Conservation (phyloP, 1,140 invertebrate species). For the Oreohelix idahoensis region DNA sequence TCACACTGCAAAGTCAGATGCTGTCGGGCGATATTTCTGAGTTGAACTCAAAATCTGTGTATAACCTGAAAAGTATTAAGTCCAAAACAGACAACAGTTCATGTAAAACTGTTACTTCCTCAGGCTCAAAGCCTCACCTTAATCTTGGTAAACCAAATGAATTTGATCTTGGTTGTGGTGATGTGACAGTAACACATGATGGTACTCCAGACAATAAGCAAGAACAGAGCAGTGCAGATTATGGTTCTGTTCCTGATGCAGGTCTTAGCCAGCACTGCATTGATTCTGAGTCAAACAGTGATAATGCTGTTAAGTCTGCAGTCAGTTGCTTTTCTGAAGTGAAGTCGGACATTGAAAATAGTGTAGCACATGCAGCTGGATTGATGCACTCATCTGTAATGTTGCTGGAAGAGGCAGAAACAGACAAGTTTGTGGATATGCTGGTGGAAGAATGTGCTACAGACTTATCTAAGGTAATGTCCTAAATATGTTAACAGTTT, state of each 20-base stretch:
- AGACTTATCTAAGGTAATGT: background rate
- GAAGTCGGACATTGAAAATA: background rate
- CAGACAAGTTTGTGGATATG: background rate
- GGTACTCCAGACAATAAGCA: background rate
- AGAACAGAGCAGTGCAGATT: background rate
- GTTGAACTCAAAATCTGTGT: background rate
- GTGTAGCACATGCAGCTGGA: background rate
- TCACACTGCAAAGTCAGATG: background rate
- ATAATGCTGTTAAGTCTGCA: background rate
- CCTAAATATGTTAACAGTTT: no score
- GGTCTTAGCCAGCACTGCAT: background rate
- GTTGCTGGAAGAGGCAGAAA: background rate
- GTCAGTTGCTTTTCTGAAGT: background rate
- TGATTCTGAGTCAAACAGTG: background rate
- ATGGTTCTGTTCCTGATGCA: background rate
- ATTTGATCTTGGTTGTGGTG: no score
- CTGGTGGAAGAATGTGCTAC: background rate
- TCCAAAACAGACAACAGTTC: background rate
- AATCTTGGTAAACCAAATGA: no score
- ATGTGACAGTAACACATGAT: no score
- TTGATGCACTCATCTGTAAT: background rate
- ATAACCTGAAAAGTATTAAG: background rate
- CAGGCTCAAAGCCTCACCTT: no score
- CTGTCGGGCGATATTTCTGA: background rate
- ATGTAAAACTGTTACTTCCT: no score